Base-by-base conservation (phyloP, 2,888 invertebrate species). In the Yponomeuta evonymella region DNA sequence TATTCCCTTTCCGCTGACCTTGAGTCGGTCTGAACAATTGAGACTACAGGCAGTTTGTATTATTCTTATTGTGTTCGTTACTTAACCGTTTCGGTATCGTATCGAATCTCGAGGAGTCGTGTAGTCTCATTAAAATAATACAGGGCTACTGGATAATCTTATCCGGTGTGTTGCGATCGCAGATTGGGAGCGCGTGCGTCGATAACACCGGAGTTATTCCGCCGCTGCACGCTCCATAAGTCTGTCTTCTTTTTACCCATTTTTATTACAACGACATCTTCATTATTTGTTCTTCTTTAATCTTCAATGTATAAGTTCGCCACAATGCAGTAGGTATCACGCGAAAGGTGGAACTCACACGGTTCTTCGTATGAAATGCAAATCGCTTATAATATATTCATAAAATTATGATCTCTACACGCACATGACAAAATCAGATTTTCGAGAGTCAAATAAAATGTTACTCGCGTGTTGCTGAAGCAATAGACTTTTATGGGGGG, bases 101-200 rank as follows among this genome's bases (percentile, higher is more conserved):
- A 84, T 84, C 81, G 87, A 83, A 92, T 91, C 92, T 90, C 84
- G 80, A 76, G 79, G 84, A 91, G 88, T 90, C 90, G 90, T 90
- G 91, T 91, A 90, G 91, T 90, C 92, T 92, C 92, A 92, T 92
- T 92, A 92, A 92, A 92, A 92, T 92, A 90, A 92, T 92, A 90
- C 91, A 88, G 87, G 83, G 91, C 92, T 91, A 91, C 91, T 81
- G 92, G 90, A 92, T 92, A 90, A 92, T 92, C 91, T 92, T 92
- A 92, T 92, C 92, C 91, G 80, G 86, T 89, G 87, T 89, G 87
- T 89, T 90, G 86, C 87, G 90, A 92, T 92, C 92, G 88, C 85
- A 88, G 92, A 92, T 91, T 88, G 90, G 88, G 87, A 87, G 91
- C 91, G 90, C 92, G 90, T 91, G 92, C 89, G 84, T 75, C 86